These are phyloP conservation scores for Callipepla squamata DNA, from an alignment of 2,113 vertebrate species.

Conservation along the genomic window DNA sequence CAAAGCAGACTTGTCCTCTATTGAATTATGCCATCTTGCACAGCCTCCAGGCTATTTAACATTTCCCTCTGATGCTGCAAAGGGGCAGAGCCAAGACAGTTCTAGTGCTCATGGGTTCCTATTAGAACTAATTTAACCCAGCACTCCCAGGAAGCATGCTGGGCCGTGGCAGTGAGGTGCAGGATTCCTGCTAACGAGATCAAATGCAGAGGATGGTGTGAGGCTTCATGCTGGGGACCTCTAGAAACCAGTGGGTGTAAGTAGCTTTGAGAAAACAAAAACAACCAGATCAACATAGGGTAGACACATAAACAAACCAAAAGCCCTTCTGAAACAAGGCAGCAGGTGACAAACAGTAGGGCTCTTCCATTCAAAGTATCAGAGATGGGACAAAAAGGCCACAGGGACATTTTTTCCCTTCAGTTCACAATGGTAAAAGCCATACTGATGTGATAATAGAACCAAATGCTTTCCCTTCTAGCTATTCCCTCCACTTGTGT, in stretches of 20 bases:
- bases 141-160: neutral
- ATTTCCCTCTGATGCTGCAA: neutral
- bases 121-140: neutral
- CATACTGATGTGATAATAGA: neutral
- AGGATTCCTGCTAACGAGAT: neutral
- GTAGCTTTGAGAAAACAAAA: neutral
- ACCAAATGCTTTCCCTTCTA: neutral
- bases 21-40: neutral
- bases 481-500: neutral
- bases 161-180: neutral
- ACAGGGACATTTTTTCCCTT: neutral
- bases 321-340: neutral
- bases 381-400: neutral
- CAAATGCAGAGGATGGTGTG: accelerated
- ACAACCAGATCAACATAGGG: neutral
- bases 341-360: neutral
- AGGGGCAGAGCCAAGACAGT: neutral
- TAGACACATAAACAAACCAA: neutral
- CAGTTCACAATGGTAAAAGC: neutral
- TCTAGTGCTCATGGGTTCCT: neutral
- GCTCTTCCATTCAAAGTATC: neutral
- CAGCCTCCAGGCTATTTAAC: neutral
- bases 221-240: neutral
- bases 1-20: neutral
- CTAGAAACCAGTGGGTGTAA: neutral